phyloP scores from a whole-genome alignment of 2,888 invertebrate species.

The Dasypogon diadema region DNA sequence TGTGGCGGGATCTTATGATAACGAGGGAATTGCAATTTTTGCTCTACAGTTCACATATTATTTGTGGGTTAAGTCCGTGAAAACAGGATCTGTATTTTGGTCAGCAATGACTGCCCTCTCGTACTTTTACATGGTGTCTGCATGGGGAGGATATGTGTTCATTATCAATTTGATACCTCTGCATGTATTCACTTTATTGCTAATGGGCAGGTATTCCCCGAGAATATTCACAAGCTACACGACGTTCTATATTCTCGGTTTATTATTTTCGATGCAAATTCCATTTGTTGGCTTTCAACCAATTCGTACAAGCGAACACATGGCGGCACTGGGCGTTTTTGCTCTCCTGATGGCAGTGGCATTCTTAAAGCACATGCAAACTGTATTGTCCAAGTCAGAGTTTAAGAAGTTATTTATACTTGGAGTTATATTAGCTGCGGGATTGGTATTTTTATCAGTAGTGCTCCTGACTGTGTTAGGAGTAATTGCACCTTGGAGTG shows the following conservation, averaged over 20 bases:
- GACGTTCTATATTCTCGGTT: constrained; percentile 95
- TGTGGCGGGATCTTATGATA: constrained; percentile 99
- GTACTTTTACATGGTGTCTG: constrained; percentile 99
- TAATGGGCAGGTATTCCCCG: constrained; percentile 96
- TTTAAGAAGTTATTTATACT: constrained; percentile 88
- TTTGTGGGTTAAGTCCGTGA: constrained; percentile 97
- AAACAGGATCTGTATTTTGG: constrained; percentile 98
- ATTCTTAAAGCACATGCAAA: constrained; percentile 86
- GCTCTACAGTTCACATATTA: constrained; percentile 98
- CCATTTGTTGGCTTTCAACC: constrained; percentile 98
- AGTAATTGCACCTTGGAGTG: constrained; percentile 88
- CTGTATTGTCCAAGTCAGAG: constrained; percentile 87
- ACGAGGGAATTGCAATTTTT: constrained; percentile 99
- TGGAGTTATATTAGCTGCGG: constrained; percentile 82
- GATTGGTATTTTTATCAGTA: constrained; percentile 83
- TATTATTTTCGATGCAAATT: constrained; percentile 97
- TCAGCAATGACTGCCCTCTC: constrained; percentile 92
- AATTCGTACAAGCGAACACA: constrained; percentile 98
- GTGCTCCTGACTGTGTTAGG: constrained; percentile 93
- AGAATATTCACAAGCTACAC: constrained; percentile 95
- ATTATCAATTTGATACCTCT: constrained; percentile 99
- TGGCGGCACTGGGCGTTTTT: constrained; percentile 99
- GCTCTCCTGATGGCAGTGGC: constrained; percentile 91
- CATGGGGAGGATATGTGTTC: constrained; percentile 99
- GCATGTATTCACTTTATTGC: constrained; percentile 92